These are phyloP conservation scores for Calypte anna DNA, from an alignment of 2,113 vertebrate genomes.

Conservation along the genomic window DNA sequence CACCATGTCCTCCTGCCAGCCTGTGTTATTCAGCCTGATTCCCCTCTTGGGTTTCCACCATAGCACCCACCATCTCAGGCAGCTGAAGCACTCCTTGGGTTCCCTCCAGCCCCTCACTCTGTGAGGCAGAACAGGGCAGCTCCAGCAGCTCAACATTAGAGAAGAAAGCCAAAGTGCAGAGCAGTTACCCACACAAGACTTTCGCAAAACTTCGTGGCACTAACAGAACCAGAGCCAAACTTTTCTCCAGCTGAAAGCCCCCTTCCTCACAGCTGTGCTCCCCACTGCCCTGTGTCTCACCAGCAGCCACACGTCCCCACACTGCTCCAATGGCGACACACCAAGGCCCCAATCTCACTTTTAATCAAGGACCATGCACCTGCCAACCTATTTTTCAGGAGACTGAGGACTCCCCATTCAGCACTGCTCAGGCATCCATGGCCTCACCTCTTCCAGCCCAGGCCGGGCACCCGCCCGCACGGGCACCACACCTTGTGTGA, in stretches of 20 bases:
- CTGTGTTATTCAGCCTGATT: background rate
- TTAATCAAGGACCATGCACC: fast-evolving
- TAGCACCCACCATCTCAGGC: background rate
- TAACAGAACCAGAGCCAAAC: background rate
- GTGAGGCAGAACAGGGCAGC: background rate
- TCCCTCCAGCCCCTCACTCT: background rate
- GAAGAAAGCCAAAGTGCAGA: background rate
- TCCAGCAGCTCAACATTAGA: background rate
- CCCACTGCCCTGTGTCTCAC: background rate
- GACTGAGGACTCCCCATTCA: background rate
- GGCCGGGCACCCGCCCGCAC: fast-evolving
- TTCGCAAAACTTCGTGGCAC: background rate
- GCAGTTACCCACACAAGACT: background rate
- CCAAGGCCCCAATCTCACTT: background rate
- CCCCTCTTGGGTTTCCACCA: background rate
- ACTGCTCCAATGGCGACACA: background rate
- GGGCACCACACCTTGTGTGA: fast-evolving
- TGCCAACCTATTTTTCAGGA: background rate
- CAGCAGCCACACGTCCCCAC: background rate
- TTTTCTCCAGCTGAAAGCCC: background rate
- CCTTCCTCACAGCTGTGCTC: background rate
- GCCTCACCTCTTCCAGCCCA: background rate
- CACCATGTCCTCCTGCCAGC: background rate
- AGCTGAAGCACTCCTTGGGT: background rate
- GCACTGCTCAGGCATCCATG: fast-evolving